Base-by-base conservation (phyloP, 2,113 vertebrate genomes). In the Morone saxatilis region DNA sequence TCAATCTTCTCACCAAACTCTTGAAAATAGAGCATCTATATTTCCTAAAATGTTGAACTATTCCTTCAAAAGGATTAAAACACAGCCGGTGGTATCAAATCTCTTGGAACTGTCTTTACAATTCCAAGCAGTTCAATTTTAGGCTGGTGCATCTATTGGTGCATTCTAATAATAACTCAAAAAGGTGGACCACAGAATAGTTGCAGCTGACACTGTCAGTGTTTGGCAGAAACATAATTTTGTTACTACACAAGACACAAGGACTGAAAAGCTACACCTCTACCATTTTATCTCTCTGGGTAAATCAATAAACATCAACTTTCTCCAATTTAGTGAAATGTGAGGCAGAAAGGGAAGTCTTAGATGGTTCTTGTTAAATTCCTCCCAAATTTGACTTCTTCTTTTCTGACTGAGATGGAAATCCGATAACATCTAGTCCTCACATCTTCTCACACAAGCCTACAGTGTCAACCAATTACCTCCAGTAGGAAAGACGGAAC, bases 381-480 rank as follows among this genome's bases (percentile, higher is more conserved):
- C 41, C 31, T 63, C 7, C 7, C 6, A 74, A 73, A 88, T 73
- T 36, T 76, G 25, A 60, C 68, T 62, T 56, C 65, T 73, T 82
- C 78, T 87, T 82, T 73, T 48, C 51, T 57, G 63, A 6, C 68
- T 36, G 56, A 68, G n/a, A 90, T 76, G 67, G 48, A 71, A 85
- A 85, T 51, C 36, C 45, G 71, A 71, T 78, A 84, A 78, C 75
- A 87, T 71, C 38, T 68, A 47, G 69, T 69, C 71, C 78, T 83
- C 70, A 70, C 79, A 71, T 51, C 57, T 71, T 83, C 74, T 76
- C 63, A 53, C 57, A 77, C 45, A 73, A 67, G 63, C 69, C 78
- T 81, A 66, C 79, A 65, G 79, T 80, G 90, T 84, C 87, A 83
- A 62, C 83, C 88, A 93, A 88, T 93, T 91, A 91, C 82, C 53